Evolutionary conservation across 2,113 vertebrate genomes (phyloP).

Genomic region (Rhadina sibilatrix): DNA sequence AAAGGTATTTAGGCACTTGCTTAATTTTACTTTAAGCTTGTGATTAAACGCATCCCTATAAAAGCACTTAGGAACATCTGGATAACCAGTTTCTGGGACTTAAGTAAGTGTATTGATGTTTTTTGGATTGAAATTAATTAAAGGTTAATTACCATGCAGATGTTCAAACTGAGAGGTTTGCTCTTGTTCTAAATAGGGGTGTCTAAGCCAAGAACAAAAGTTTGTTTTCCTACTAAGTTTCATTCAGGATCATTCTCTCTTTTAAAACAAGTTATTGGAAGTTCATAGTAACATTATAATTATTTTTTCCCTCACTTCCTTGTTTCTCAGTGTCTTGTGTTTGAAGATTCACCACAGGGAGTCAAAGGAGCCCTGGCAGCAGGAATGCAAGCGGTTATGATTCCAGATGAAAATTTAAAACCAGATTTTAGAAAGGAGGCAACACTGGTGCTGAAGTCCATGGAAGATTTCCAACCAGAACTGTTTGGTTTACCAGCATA

Average conservation of each 20-base stretch:
- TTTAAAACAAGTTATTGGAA: background rate
- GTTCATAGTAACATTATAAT: background rate
- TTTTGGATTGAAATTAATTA: conserved; percentile 6
- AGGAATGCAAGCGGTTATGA: conserved; percentile 93
- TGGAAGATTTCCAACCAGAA: conserved; percentile 85
- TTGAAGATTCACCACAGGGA: conserved; percentile 90
- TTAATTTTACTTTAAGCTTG: background rate
- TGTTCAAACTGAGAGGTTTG: background rate
- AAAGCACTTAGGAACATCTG: conserved; percentile 14
- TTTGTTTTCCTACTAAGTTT: background rate
- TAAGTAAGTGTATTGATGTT: background rate
- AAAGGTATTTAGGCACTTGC: background rate
- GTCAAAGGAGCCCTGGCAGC: conserved; percentile 82
- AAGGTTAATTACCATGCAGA: conserved; percentile 10
- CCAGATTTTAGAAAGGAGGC: conserved; percentile 74
- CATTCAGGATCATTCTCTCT: background rate
- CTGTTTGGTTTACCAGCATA: conserved; percentile 87
- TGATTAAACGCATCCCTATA: background rate
- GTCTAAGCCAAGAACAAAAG: background rate
- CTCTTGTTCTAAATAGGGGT: background rate
- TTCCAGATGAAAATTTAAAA: conserved; percentile 84
- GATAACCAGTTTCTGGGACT: background rate
- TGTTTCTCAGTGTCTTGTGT: conserved; percentile 85
- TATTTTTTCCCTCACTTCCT: background rate
- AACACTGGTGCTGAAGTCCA: conserved; percentile 79